Percentiles rank a stretch among this genome's conserved stretches.
Conservation (phyloP, 2,113 vertebrate genomes). For the Hydrochoerus hydrochaeris region DNA sequence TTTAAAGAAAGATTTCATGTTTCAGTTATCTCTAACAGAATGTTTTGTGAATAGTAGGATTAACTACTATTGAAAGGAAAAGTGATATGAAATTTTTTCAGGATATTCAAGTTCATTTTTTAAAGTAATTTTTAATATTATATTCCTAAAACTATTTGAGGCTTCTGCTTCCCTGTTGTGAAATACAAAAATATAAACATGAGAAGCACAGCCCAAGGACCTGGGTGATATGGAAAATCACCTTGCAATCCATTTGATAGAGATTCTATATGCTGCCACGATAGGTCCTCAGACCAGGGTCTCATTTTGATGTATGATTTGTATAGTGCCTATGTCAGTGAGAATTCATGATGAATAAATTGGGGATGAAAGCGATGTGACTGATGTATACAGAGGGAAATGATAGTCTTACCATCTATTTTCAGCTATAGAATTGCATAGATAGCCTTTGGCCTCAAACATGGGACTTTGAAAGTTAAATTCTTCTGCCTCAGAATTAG, state of each 20-base stretch:
- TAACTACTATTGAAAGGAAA: slow-evolving; percentile 7
- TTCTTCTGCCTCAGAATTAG: slow-evolving; percentile 38
- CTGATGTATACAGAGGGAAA: not conserved
- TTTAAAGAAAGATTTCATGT: not conserved
- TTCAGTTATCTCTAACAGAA: not conserved
- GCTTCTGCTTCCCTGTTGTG: not conserved
- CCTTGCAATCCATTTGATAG: not conserved
- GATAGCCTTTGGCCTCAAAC: slow-evolving; percentile 59
- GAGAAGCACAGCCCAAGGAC: not conserved
- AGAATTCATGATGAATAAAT: slow-evolving; percentile 33
- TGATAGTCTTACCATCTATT: slow-evolving; percentile 15
- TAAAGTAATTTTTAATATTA: slow-evolving; percentile 12
- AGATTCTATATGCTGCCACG: slow-evolving; percentile 24
- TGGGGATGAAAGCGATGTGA: slow-evolving; percentile 37
- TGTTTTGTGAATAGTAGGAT: not conserved
- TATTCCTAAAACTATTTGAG: not conserved
- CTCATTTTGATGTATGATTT: slow-evolving; percentile 36
- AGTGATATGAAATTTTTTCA: not conserved
- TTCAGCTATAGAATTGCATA: slow-evolving; percentile 61
- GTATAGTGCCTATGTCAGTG: slow-evolving; percentile 45
- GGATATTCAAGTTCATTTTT: not conserved
- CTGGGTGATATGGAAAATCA: slow-evolving; percentile 2
- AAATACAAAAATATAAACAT: slow-evolving; percentile 20
- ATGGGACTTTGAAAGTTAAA: slow-evolving; percentile 51
- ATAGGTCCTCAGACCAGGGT: not conserved